Evolutionary conservation across 2,888 invertebrate species (phyloP).

Genomic region (Linnaemya tessellans): DNA sequence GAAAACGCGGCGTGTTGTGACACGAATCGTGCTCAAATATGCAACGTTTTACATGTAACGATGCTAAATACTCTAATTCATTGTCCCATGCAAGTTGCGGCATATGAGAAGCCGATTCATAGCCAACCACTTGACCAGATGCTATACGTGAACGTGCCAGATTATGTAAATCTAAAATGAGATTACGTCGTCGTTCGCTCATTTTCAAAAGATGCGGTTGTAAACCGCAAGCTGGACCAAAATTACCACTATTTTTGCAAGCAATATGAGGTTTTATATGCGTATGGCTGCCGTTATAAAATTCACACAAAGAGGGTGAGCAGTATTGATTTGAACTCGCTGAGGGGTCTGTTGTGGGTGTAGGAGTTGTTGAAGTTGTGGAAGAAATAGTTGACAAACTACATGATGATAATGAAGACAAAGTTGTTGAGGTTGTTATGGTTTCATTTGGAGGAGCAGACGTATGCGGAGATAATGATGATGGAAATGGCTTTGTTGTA

Average conservation of each 20-base stretch:
- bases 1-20: constrained; percentile 79
- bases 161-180: constrained; percentile 81
- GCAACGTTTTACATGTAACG: constrained; percentile 80
- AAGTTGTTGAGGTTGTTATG: constrained; percentile 9
- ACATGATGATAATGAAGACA: background rate
- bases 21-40: constrained; percentile 80
- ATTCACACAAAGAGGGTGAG: constrained; percentile 77
- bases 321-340: constrained; percentile 75
- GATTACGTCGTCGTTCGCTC: constrained; percentile 79
- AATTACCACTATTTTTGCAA: constrained; percentile 78
- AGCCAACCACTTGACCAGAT: constrained; percentile 78
- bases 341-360: background rate
- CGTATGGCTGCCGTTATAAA: constrained; percentile 79
- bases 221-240: constrained; percentile 76
- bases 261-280: constrained; percentile 76
- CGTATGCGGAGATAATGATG: constrained; percentile 23
- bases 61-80: constrained; percentile 80
- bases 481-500: constrained; percentile 19
- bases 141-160: constrained; percentile 80
- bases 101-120: constrained; percentile 79
- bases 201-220: constrained; percentile 77
- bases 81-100: constrained; percentile 80
- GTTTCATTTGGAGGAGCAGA: background rate
- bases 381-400: constrained; percentile 3
- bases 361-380: constrained; percentile 14